These are phyloP conservation scores for Galaxias olidus DNA, from an alignment of 2,797 vertebrate species.

Conservation along the genomic window DNA sequence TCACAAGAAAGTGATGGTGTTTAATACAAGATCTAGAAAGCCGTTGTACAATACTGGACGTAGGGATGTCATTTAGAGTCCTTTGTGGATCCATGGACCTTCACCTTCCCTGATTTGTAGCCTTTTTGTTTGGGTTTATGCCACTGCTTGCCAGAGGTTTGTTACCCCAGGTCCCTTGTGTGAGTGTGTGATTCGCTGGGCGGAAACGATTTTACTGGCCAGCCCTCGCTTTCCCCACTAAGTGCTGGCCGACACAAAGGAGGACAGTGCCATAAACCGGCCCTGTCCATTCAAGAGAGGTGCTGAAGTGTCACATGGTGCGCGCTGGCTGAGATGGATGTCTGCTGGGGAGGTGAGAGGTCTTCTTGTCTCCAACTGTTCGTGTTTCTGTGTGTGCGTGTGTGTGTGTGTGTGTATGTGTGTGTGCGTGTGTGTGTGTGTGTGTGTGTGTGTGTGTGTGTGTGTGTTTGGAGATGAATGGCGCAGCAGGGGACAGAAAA, in stretches of 20 bases:
- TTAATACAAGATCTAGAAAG: no score
- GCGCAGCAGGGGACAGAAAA: conserved; percentile 16
- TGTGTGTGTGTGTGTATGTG: no score
- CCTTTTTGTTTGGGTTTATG: conserved; percentile 71
- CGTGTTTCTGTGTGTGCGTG: conserved; percentile 32
- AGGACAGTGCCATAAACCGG: conserved; percentile 63
- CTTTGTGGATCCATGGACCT: conserved; percentile 22
- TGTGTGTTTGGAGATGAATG: not conserved
- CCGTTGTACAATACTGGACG: no score
- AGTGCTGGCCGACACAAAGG: conserved; percentile 63
- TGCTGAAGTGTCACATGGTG: conserved; percentile 56
- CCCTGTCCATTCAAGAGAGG: conserved; percentile 59
- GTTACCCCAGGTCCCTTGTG: conserved; percentile 59
- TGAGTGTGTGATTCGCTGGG: conserved; percentile 75
- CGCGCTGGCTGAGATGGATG: conserved; percentile 56
- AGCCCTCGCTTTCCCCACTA: conserved; percentile 54
- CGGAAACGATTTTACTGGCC: conserved; percentile 75
- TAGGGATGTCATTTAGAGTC: no score
- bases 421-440: no score
- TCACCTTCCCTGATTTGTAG: conserved; percentile 39
- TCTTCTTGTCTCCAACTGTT: conserved; percentile 9
- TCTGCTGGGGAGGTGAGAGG: conserved; percentile 39
- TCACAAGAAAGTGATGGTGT: no score
- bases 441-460: no score
- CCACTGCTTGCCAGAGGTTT: conserved; percentile 72